These are phyloP conservation scores for Pogonomyrmex barbatus DNA, from an alignment of 1,140 invertebrate species.

Conservation along the genomic window DNA sequence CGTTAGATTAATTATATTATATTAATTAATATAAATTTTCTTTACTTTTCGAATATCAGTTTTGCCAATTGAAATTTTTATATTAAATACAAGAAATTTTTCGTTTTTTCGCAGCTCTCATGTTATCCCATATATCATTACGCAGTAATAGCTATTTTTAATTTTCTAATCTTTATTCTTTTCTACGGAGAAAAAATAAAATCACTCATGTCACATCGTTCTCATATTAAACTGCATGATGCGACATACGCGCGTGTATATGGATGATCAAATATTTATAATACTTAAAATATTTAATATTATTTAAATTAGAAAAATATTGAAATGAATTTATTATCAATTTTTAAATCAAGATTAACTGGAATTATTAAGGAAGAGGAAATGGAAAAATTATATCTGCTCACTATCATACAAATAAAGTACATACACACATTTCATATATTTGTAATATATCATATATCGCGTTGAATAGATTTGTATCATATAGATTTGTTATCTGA, in stretches of 20 bases:
- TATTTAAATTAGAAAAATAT: neutral
- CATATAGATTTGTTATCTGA: neutral
- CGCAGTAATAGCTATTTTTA: neutral
- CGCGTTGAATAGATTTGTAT: neutral
- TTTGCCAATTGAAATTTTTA: neutral
- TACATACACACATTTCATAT: neutral
- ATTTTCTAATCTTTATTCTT: neutral
- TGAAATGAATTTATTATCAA: neutral
- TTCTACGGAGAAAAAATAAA: neutral
- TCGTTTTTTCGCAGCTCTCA: neutral
- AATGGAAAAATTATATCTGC: neutral
- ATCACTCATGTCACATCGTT: neutral
- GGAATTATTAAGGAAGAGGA: neutral
- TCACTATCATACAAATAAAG: neutral
- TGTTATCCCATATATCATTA: neutral
- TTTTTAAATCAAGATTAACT: neutral
- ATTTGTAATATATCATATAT: neutral
- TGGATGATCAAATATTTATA: neutral
- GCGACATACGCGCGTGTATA: neutral
- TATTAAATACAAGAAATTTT: neutral
- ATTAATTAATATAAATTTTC: slow-evolving; percentile 13
- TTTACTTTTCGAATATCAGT: neutral
- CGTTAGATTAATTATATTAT: neutral
- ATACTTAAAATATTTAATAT: slow-evolving; percentile 6
- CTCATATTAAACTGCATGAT: slow-evolving; percentile 13